These are phyloP conservation scores for Lasioglossum marginatum DNA, from an alignment of 2,888 invertebrate species.

Conservation along the genomic window DNA sequence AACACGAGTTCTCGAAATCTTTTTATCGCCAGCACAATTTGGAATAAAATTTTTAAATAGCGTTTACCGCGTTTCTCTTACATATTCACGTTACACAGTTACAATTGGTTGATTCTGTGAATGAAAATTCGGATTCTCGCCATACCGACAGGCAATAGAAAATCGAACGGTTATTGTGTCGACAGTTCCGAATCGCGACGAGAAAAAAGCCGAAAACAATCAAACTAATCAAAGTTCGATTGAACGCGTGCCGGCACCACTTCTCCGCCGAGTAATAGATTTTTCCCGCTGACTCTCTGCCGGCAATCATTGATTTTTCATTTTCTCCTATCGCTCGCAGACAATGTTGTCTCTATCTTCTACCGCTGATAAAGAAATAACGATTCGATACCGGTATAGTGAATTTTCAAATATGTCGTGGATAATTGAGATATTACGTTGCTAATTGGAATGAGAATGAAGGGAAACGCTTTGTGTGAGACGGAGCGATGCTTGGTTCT, in stretches of 20 bases:
- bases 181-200: background rate
- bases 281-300: background rate
- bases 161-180: background rate
- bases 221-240: conserved; percentile 26
- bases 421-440: conserved; percentile 45
- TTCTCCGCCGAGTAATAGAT: conserved; percentile 30
- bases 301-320: conserved; percentile 33
- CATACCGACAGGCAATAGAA: background rate
- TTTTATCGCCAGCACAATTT: background rate
- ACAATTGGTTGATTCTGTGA: background rate
- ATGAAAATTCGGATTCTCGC: background rate
- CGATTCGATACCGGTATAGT: background rate
- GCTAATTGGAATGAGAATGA: conserved; percentile 12
- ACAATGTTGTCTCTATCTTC: background rate
- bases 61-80: background rate
- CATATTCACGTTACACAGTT: background rate
- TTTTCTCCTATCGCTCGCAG: background rate
- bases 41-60: background rate
- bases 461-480: background rate
- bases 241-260: conserved; percentile 24
- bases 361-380: background rate
- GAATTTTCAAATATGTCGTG: conserved; percentile 5
- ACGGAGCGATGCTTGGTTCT: background rate
- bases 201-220: conserved; percentile 2
- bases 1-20: background rate